phyloP scores from a whole-genome alignment of 2,888 invertebrate genomes.

The Fissipunctia ypsillon region DNA sequence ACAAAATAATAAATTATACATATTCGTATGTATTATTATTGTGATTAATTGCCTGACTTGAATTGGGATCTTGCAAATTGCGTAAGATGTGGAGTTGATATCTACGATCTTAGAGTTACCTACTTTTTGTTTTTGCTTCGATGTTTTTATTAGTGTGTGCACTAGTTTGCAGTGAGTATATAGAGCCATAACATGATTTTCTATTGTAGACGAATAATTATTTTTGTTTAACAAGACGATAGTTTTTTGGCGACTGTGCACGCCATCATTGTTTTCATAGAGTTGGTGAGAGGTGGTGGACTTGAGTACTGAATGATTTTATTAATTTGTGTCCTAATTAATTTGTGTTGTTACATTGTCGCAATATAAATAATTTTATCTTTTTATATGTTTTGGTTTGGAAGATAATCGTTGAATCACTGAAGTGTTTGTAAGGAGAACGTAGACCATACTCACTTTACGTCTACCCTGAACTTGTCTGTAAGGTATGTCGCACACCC shows the following conservation, averaged over 20 bases:
- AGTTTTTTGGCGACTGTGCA: too few relatives aligned
- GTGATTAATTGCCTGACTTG: slow-evolving; percentile 54
- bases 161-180: too few relatives aligned
- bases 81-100: neutral
- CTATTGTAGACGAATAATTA: too few relatives aligned
- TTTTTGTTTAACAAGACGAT: too few relatives aligned
- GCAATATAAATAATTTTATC: neutral
- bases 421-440: neutral
- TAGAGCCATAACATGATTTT: too few relatives aligned
- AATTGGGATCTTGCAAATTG: slow-evolving; percentile 22
- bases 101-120: neutral
- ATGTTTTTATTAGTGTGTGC: too few relatives aligned
- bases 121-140: slow-evolving; percentile 1
- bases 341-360: neutral
- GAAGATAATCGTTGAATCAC: neutral
- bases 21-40: slow-evolving; percentile 24
- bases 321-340: neutral
- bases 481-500: slow-evolving; percentile 18
- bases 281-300: too few relatives aligned
- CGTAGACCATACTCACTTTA: neutral
- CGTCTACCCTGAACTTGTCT: neutral
- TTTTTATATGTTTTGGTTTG: too few relatives aligned
- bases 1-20: slow-evolving; percentile 39
- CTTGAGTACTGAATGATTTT: neutral
- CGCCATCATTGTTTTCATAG: too few relatives aligned